These are phyloP conservation scores for Drosophila cyrtoloma DNA, from an alignment of 2,888 invertebrate species.

Conservation along the genomic window DNA sequence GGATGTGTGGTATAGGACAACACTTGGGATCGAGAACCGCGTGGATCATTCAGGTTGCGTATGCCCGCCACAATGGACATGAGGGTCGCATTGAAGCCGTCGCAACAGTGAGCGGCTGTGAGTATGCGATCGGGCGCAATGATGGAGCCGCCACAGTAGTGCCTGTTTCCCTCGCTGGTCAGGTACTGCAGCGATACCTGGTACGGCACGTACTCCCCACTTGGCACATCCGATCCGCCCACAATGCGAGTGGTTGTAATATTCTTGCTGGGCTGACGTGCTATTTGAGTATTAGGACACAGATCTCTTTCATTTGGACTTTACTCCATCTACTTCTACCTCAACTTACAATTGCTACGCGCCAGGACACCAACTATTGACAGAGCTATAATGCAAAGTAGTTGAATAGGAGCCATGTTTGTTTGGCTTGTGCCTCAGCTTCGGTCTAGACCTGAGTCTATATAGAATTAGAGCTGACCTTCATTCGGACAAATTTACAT, in stretches of 20 bases:
- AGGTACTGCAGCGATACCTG: slow-evolving; percentile 83
- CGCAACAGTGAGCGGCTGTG: slow-evolving; percentile 84
- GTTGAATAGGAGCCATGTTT: slow-evolving; percentile 46
- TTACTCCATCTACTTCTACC: too few species aligned
- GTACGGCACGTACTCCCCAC: slow-evolving; percentile 79
- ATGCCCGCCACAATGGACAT: slow-evolving; percentile 81
- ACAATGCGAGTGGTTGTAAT: slow-evolving; percentile 69
- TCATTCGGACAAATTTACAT: slow-evolving; percentile 60
- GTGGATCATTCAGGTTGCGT: slow-evolving; percentile 59
- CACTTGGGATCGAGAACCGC: slow-evolving; percentile 71
- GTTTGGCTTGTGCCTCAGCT: slow-evolving; percentile 33
- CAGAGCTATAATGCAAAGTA: slow-evolving; percentile 38
- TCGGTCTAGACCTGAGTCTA: slow-evolving; percentile 24
- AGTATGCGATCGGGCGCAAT: slow-evolving; percentile 76
- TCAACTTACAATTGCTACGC: slow-evolving; percentile 58
- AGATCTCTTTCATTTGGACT: not conserved
- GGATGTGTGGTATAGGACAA: slow-evolving; percentile 77
- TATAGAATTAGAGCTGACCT: slow-evolving; percentile 33
- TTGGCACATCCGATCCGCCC: slow-evolving; percentile 76
- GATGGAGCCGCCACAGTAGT: slow-evolving; percentile 84
- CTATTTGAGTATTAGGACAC: slow-evolving; percentile 17
- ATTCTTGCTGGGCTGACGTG: slow-evolving; percentile 46
- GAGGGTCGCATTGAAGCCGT: slow-evolving; percentile 60
- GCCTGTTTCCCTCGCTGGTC: slow-evolving; percentile 60
- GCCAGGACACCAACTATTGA: slow-evolving; percentile 10